Percentiles rank a stretch among this genome's conserved stretches.
phyloP scores from a whole-genome alignment of 1,140 invertebrate species.

The Zaprionus ghesquierei region DNA sequence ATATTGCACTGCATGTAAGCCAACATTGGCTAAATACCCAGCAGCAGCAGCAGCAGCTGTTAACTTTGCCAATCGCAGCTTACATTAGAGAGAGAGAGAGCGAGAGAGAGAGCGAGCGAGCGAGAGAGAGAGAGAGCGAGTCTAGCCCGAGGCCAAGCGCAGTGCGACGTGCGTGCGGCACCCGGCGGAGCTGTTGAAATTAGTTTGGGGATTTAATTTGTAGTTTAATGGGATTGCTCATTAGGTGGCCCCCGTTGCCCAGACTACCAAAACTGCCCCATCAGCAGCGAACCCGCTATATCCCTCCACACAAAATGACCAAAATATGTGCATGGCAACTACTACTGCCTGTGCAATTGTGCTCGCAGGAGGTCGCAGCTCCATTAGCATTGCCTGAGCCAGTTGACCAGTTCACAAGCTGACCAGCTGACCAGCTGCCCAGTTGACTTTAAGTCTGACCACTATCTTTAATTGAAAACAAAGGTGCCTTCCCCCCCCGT shows the following conservation, averaged over 20 bases:
- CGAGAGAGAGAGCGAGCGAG: too few species aligned
- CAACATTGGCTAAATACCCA: constrained; percentile 41
- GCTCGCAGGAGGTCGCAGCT: background rate
- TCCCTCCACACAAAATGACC: background rate
- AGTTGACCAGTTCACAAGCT: too few species aligned
- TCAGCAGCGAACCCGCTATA: background rate
- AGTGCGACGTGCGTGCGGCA: background rate
- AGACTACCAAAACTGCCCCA: background rate
- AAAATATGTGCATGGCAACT: background rate
- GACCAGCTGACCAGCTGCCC: background rate
- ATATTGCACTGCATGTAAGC: constrained; percentile 45
- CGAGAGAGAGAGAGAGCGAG: background rate
- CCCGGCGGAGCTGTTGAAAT: constrained; percentile 38
- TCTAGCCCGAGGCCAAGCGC: background rate
- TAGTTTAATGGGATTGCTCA: constrained; percentile 62
- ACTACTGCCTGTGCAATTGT: background rate
- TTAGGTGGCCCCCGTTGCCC: constrained; percentile 43
- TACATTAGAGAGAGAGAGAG: background rate
- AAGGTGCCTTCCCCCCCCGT: background rate
- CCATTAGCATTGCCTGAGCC: background rate
- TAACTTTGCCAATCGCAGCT: constrained; percentile 17
- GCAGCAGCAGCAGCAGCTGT: constrained; percentile 19
- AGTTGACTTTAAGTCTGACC: constrained; percentile 4
- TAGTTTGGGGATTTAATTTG: constrained; percentile 69
- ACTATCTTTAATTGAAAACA: constrained; percentile 11